Percentiles rank a stretch among this genome's conserved stretches.
phyloP scores from a whole-genome alignment of 2,888 invertebrate genomes.

The Megastigmus dorsalis region DNA sequence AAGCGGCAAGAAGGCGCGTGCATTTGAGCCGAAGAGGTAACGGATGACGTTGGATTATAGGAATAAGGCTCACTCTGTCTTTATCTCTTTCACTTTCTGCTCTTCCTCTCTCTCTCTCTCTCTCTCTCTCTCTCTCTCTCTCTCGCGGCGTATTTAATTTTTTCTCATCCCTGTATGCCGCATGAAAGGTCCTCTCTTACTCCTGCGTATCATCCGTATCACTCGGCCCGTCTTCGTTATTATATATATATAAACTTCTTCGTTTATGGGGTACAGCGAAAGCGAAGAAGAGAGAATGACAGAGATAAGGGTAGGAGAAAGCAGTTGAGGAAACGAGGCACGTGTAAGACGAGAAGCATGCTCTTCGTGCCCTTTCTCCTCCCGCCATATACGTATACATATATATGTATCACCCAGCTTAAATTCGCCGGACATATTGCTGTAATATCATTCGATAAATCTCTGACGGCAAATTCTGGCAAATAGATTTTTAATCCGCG shows the following conservation, averaged over 20 bases:
- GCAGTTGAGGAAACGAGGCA: no score
- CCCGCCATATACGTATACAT: not conserved
- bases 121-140: slow-evolving; percentile 28
- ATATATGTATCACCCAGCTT: not conserved
- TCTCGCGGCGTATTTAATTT: slow-evolving; percentile 22
- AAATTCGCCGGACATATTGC: slow-evolving; percentile 57
- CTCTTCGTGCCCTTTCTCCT: not conserved
- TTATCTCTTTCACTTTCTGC: slow-evolving; percentile 27
- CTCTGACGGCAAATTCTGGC: slow-evolving; percentile 54
- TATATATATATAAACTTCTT: no score
- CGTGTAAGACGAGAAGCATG: no score
- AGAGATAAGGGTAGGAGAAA: no score
- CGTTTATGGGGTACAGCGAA: no score
- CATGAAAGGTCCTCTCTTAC: not conserved
- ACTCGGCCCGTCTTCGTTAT: no score
- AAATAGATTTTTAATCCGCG: slow-evolving; percentile 64
- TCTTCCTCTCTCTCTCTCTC: no score
- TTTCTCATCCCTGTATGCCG: not conserved
- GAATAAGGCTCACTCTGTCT: slow-evolving; percentile 51
- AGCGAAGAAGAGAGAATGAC: no score
- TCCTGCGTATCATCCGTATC: not conserved
- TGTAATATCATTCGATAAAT: slow-evolving; percentile 67
- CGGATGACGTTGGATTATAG: slow-evolving; percentile 53
- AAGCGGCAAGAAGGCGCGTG: slow-evolving; percentile 14
- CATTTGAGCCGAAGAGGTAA: slow-evolving; percentile 47